phyloP scores from a whole-genome alignment of 2,113 vertebrate genomes.

The Rhinopomastus cyanomelas region DNA sequence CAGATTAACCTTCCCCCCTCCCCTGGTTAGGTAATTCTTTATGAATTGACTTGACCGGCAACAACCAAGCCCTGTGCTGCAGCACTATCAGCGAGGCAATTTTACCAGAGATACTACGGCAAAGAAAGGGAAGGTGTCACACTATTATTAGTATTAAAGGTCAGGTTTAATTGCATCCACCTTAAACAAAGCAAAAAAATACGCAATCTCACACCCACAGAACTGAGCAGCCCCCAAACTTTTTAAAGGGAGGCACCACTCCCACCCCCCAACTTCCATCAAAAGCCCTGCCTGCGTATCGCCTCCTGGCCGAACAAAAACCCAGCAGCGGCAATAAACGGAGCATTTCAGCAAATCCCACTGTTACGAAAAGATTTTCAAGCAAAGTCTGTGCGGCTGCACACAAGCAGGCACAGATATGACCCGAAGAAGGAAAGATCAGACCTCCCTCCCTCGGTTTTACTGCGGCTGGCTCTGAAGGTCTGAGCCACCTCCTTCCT shows the following conservation, averaged over 20 bases:
- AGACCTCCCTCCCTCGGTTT: constrained; percentile 35
- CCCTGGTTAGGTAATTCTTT: constrained; percentile 51
- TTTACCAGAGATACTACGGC: constrained; percentile 19
- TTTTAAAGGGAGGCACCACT: constrained; percentile 34
- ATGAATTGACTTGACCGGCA: constrained; percentile 65
- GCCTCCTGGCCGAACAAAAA: constrained; percentile 14
- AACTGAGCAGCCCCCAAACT: constrained; percentile 43
- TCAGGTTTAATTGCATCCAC: constrained; percentile 27
- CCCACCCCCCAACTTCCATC: constrained; percentile 39
- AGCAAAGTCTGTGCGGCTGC: neutral
- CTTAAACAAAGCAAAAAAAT: neutral
- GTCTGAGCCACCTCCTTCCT: constrained; percentile 55
- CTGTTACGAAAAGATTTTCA: neutral
- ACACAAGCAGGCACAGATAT: neutral
- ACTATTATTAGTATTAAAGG: constrained; percentile 60
- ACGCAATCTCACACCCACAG: neutral
- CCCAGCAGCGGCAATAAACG: neutral
- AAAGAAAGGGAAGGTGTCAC: constrained; percentile 49
- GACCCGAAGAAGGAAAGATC: constrained; percentile 21
- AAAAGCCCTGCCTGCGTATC: neutral
- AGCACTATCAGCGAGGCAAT: constrained; percentile 17
- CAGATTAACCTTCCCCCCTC: constrained; percentile 20
- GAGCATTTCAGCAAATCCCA: neutral
- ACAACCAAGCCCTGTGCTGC: constrained; percentile 67
- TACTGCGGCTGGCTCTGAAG: constrained; percentile 51